These are phyloP conservation scores for Anneissia japonica DNA, from an alignment of 35 echinoderm and acorn worm genomes.

Conservation along the genomic window DNA sequence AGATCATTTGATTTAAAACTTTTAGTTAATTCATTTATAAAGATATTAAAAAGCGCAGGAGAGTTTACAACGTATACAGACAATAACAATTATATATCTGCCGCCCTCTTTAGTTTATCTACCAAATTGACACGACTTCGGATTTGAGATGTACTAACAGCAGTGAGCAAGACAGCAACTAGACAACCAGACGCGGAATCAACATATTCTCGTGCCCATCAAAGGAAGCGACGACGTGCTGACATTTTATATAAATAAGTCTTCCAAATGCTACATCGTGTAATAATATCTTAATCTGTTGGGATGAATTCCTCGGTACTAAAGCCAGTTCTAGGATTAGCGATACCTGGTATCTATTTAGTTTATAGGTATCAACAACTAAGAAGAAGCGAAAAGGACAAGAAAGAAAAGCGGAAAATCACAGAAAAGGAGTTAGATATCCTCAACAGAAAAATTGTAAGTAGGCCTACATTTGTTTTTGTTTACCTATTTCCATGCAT, in stretches of 20 bases:
- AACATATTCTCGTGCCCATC: no score
- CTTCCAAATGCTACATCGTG: neutral
- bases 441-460: constrained; percentile 52
- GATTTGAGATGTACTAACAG: no score
- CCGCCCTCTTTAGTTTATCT: neutral
- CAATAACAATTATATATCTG: neutral
- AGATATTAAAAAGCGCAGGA: no score
- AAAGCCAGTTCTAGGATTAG: constrained; percentile 14
- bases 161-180: no score
- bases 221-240: neutral
- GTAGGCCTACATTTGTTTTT: neutral
- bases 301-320: neutral
- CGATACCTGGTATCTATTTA: constrained; percentile 38
- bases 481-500: neutral
- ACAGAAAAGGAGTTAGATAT: constrained; percentile 32
- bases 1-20: no score
- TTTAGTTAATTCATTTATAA: no score
- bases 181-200: no score
- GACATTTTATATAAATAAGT: neutral
- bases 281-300: neutral
- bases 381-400: constrained; percentile 25
- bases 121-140: no score
- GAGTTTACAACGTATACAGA: no score
- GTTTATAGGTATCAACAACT: constrained; percentile 39
- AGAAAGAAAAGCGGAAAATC: constrained; percentile 32